Evolutionary conservation across 2,888 invertebrate species (phyloP), one percentile per base, ranked within the genome.

Genomic region (Serrognathus titanus): DNA sequence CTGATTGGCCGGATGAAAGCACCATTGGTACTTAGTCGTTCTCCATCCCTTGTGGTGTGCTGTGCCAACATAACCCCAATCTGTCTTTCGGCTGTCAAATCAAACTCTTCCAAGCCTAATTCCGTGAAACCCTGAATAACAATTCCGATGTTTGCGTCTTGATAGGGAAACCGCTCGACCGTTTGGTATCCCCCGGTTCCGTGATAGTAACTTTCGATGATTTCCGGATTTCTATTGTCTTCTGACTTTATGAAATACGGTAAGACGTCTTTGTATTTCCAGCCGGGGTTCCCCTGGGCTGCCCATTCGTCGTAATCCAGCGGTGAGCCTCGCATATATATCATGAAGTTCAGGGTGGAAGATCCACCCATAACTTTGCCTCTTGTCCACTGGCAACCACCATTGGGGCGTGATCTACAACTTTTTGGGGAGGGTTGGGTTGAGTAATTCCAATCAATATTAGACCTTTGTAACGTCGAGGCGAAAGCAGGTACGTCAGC

Each of bases 181-280:
- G 82, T 84, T 31, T 83, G 80, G 38, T 85, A 85, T 1, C 88
- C 89, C 2, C 82, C 81, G 6, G 78, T 78, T 0, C 81, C 80
- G 67, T 89, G 89, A 64, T 83, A 84, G 35, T 77, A 68, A 2
- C 78, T 79, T 62, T 85, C 79, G 24, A 81, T 75, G 7, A 80
- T 72, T 7, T 76, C 71, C 66, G 82, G 83, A 57, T 85, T 82
- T 69, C 79, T 77, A 64, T 86, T 86, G 63, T 85, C 79, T 75
- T 87, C 87, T 0, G 85, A 80, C 74, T 86, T 86, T 53, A 82
- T 83, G 72, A 86, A 90, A 70, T 89, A 90, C 0, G 87, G 87
- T 11, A 90, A 76, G 0, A 86, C 85, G 62, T 85, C 83, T 46
- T 76, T 70, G 67, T 81, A 87, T 52, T 82, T 82, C 87, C 87